These are phyloP conservation scores for Ursus arctos DNA, from an alignment of 2,113 vertebrate species.

Conservation along the genomic window DNA sequence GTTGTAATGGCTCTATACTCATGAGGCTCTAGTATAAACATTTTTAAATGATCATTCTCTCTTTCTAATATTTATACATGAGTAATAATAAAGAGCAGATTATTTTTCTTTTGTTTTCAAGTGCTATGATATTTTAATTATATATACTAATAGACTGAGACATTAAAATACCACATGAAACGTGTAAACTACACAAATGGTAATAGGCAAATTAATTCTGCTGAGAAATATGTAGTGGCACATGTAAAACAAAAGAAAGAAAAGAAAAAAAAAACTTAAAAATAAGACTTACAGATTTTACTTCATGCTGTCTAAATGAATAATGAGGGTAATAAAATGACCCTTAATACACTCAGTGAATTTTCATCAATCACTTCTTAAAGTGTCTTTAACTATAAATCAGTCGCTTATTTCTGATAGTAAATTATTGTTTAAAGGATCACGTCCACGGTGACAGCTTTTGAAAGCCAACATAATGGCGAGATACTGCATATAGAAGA, in stretches of 20 bases:
- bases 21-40: conserved; percentile 13
- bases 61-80: conserved; percentile 56
- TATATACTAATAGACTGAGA: background rate
- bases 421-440: conserved; percentile 44
- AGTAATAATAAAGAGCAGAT: background rate
- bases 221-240: background rate
- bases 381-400: conserved; percentile 55
- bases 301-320: conserved; percentile 58
- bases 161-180: conserved; percentile 23
- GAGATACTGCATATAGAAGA: background rate
- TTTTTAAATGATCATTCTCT: conserved; percentile 41
- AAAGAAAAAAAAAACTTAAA: background rate
- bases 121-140: conserved; percentile 6
- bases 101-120: conserved; percentile 43
- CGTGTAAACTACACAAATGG: background rate
- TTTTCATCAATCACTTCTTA: conserved; percentile 63
- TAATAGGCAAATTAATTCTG: background rate
- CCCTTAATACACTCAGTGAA: conserved; percentile 46
- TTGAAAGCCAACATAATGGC: conserved; percentile 7
- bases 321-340: conserved; percentile 61
- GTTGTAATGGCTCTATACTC: conserved; percentile 27
- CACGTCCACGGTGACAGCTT: background rate
- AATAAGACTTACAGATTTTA: conserved; percentile 50
- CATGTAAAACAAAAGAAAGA: conserved; percentile 29
- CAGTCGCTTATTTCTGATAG: conserved; percentile 43